Conservation (phyloP, 2,888 invertebrate genomes). For the Nomada ruficornis region DNA sequence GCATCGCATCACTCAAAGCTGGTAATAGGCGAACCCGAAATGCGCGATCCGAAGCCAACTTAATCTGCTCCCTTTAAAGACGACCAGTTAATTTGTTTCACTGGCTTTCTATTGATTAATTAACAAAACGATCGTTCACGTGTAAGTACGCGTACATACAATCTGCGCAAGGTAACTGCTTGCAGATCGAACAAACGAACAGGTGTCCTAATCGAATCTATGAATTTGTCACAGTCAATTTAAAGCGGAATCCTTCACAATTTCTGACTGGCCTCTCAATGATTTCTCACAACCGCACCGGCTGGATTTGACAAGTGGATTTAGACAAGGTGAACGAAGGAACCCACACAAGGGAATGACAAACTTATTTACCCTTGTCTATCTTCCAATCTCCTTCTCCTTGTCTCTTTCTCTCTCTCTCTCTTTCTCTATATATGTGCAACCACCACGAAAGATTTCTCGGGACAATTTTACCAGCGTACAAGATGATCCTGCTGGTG, state of each 20-base stretch:
- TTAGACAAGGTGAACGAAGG: constrained; percentile 5
- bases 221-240: neutral
- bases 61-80: constrained; percentile 16
- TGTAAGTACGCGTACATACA: neutral
- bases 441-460: neutral
- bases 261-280: constrained; percentile 9
- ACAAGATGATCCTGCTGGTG: constrained; percentile 39
- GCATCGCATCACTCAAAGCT: constrained; percentile 41
- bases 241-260: constrained; percentile 10
- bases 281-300: constrained; percentile 1
- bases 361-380: constrained; percentile 29
- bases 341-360: constrained; percentile 10
- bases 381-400: neutral
- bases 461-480: constrained; percentile 44
- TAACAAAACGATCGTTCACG: constrained; percentile 4
- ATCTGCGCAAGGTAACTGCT: no score
- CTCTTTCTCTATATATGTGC: no score
- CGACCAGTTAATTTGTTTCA: constrained; percentile 28
- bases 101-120: constrained; percentile 20
- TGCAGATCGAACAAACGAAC: neutral
- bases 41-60: neutral
- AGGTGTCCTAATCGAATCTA: neutral
- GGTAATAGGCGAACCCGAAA: constrained; percentile 10
- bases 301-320: constrained; percentile 18
- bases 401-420: no score